Percentiles rank a stretch among this genome's conserved stretches.
Evolutionary conservation across 2,888 invertebrate species (phyloP).

Genomic region (Morpho achilles): DNA sequence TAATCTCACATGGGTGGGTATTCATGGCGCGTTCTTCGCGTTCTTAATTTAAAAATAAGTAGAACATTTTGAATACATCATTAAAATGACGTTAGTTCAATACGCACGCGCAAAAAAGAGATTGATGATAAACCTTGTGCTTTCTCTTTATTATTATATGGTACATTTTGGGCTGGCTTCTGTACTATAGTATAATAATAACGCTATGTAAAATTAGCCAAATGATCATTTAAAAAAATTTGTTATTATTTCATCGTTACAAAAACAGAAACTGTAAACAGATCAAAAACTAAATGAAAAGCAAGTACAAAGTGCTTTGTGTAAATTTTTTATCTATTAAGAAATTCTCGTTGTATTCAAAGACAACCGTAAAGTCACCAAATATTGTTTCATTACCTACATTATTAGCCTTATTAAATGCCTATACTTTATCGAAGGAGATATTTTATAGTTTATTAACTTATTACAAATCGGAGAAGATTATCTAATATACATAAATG

Average conservation of each 20-base stretch:
- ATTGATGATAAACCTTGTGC: too few relatives aligned
- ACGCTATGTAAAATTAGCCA: constrained; percentile 23
- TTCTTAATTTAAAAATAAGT: too few relatives aligned
- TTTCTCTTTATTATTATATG: too few relatives aligned
- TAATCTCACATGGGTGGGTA: too few relatives aligned
- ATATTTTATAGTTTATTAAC: constrained; percentile 79
- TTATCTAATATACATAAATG: constrained; percentile 76
- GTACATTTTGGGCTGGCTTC: too few relatives aligned
- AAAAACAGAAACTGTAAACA: too few relatives aligned
- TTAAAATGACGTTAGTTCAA: too few relatives aligned
- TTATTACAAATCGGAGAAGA: constrained; percentile 75
- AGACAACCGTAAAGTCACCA: constrained; percentile 64
- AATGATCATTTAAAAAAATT: constrained; percentile 23
- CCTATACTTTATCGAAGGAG: constrained; percentile 75
- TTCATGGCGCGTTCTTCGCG: too few relatives aligned
- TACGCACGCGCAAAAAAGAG: neutral
- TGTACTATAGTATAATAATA: too few relatives aligned
- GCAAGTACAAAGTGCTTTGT: constrained; percentile 76
- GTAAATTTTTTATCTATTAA: constrained; percentile 50
- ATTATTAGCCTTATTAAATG: constrained; percentile 72
- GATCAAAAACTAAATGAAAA: constrained; percentile 36
- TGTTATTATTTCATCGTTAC: constrained; percentile 13
- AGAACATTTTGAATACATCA: too few relatives aligned
- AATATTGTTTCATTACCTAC: constrained; percentile 75
- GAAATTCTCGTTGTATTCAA: constrained; percentile 58